These are phyloP conservation scores for Muntiacus muntjak DNA, from an alignment of 2,113 vertebrate species.

Conservation along the genomic window DNA sequence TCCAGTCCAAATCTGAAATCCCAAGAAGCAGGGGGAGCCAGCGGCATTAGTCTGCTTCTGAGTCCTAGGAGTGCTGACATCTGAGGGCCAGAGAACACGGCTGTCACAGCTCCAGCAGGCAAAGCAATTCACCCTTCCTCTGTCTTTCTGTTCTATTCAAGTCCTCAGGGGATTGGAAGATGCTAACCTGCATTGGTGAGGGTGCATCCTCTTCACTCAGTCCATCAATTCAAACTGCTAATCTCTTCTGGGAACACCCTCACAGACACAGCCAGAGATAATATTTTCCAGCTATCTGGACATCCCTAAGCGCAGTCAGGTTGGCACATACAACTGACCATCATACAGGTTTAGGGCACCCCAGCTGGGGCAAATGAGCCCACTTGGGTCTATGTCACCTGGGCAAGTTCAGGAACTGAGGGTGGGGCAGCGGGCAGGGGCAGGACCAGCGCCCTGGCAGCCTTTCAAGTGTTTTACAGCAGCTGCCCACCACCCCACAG, in stretches of 20 bases:
- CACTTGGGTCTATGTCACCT: not conserved
- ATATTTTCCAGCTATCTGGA: not conserved
- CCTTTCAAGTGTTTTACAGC: not conserved
- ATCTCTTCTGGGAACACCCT: not conserved
- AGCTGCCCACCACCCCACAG: not conserved
- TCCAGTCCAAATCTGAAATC: not conserved
- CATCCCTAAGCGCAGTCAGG: too few relatives aligned
- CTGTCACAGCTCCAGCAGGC: not conserved
- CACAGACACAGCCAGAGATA: not conserved
- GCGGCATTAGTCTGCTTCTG: fast-evolving
- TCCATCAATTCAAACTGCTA: not conserved
- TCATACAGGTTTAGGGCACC: not conserved
- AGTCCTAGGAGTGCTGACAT: not conserved
- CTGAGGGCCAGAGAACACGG: not conserved
- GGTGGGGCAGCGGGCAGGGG: not conserved
- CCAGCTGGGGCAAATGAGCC: not conserved
- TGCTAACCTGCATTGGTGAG: not conserved
- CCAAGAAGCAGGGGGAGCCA: not conserved
- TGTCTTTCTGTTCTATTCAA: not conserved
- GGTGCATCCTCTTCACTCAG: not conserved
- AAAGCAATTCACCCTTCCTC: not conserved
- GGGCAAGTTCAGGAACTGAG: not conserved
- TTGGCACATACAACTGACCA: not conserved
- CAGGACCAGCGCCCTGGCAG: not conserved
- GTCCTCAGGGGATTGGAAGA: not conserved